Base-by-base conservation (phyloP, 23 tunicate genomes). In the Corella eumyota region DNA sequence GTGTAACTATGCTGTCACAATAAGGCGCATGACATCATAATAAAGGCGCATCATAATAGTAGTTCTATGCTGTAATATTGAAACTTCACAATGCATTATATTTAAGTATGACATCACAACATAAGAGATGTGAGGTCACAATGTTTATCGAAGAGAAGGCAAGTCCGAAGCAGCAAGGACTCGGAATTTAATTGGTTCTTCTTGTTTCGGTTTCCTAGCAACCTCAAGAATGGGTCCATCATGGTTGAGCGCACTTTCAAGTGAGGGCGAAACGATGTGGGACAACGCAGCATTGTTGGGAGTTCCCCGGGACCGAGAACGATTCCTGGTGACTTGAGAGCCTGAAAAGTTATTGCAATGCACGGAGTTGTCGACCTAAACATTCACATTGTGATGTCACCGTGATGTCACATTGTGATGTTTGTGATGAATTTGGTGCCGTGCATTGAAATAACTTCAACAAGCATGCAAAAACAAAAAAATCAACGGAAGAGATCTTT, bases 131-230 rank as follows among this genome's bases (percentile, higher is more conserved):
- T 15, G 15, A 15, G 11, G 48, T 40, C 15, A 40, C 13, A 40
- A 15, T 9, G 29, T 24, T 68, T 27, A 68, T 32, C 36, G 74
- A 17, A 68, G 9, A 33, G 13, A 3, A 11, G 74, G 74, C 15
- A 68, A 32, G 30, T 68, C 74, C 9, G 74, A 68, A 30, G 40
- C 63, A 40, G 37, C 37, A 23, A 68, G 2, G 2, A 36, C 28
- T 7, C 68, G 68, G 55, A 40, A 22, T 38, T 63, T 29, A 2
- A 63, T 2, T 9, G 59, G 59, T n/a, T n/a, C 7, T 15, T 53
- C 48, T n/a, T n/a, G n/a, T n/a, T n/a, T n/a, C n/a, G n/a, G n/a
- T n/a, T n/a, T n/a, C n/a, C n/a, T n/a, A n/a, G n/a, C n/a, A n/a
- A n/a, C n/a, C n/a, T n/a, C n/a, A n/a, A n/a, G n/a, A n/a, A n/a